phyloP scores from a whole-genome alignment of 2,113 vertebrate species.

The Microcebus tavaratra region DNA sequence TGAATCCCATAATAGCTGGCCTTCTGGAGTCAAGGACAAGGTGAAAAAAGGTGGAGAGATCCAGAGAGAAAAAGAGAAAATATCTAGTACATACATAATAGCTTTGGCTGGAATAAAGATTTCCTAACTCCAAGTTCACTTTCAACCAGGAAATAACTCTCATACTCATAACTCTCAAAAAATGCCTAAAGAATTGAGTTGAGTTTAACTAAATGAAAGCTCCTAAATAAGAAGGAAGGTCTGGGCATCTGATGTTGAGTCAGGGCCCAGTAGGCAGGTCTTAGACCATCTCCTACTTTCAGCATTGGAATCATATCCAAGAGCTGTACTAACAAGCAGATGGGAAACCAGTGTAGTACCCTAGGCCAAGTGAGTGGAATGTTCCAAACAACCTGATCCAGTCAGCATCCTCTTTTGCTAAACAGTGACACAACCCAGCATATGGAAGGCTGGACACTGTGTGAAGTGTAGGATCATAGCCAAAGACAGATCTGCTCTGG shows the following conservation, averaged over 20 bases:
- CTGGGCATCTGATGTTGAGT: background rate
- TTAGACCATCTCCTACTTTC: slow-evolving; percentile 17
- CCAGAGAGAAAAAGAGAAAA: background rate
- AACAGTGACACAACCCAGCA: slow-evolving; percentile 65
- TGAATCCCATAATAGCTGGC: background rate
- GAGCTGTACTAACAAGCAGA: slow-evolving; percentile 66
- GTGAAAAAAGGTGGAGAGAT: background rate
- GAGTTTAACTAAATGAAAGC: background rate
- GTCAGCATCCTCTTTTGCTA: slow-evolving; percentile 50
- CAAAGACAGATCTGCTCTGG: background rate
- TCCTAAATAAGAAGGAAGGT: background rate
- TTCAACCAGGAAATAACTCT: background rate
- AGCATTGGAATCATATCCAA: slow-evolving; percentile 38
- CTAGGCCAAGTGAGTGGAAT: slow-evolving; percentile 56
- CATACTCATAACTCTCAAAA: background rate
- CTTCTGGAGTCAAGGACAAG: background rate
- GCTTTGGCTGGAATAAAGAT: background rate
- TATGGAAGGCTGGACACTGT: slow-evolving; percentile 57
- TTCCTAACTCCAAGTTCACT: background rate
- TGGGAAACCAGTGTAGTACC: slow-evolving; percentile 27
- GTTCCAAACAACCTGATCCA: slow-evolving; percentile 67
- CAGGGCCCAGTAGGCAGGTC: background rate
- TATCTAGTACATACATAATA: background rate
- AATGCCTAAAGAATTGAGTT: background rate
- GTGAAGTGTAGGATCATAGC: background rate